phyloP scores from a whole-genome alignment of 2,113 vertebrate species.

The Synchiropus splendidus region DNA sequence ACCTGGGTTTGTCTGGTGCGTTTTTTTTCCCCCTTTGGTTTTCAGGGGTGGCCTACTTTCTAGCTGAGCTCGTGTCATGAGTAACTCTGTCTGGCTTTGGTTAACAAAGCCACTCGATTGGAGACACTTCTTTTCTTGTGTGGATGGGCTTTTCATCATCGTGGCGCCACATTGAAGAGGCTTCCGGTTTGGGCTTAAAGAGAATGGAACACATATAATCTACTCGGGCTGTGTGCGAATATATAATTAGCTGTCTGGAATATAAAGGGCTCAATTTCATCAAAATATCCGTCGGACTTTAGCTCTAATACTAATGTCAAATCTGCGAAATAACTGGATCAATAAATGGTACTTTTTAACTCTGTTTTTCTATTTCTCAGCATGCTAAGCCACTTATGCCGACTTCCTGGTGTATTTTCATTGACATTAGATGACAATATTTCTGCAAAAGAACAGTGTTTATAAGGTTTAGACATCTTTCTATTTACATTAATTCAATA shows the following conservation, averaged over 20 bases:
- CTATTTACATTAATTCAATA: no score
- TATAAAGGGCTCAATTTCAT: not conserved
- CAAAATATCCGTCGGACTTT: no score
- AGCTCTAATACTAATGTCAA: no score
- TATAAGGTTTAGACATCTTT: no score
- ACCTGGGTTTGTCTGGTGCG: conserved; percentile 32
- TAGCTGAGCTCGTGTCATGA: conserved; percentile 35
- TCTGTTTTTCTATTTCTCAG: no score
- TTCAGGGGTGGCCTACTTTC: conserved; percentile 54
- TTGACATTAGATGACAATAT: no score
- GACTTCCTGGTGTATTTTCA: no score
- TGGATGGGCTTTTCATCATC: conserved; percentile 15
- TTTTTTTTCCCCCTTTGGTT: conserved; percentile 19
- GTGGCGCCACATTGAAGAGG: conserved; percentile 4
- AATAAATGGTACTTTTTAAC: no score
- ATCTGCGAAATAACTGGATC: no score
- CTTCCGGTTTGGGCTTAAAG: conserved; percentile 4
- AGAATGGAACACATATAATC: conserved; percentile 7
- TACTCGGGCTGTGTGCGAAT: not conserved
- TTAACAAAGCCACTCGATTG: conserved; percentile 21
- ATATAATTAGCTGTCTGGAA: conserved; percentile 3
- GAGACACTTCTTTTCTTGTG: conserved; percentile 11
- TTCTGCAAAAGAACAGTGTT: no score
- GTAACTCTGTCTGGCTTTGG: conserved; percentile 41
- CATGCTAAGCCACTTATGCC: no score